Conservation (phyloP, 2,113 vertebrate genomes). For the Rynchops niger region DNA sequence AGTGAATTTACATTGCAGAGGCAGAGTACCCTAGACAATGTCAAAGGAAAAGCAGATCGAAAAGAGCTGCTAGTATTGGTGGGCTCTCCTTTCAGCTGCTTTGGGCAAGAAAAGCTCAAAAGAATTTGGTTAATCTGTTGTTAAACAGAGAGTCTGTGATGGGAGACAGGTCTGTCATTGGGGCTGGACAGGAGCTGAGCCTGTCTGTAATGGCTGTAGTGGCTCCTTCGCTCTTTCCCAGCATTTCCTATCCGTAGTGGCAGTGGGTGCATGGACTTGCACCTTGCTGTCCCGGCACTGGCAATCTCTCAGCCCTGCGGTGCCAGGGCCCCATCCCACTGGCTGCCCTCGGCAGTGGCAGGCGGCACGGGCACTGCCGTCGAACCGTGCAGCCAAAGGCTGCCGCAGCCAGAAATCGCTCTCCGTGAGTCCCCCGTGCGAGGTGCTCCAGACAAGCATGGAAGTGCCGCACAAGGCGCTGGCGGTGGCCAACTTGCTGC, state of each 20-base stretch:
- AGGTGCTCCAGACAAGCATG: background rate
- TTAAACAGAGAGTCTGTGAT: background rate
- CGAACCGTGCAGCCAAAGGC: background rate
- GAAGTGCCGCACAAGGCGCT: background rate
- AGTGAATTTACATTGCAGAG: background rate
- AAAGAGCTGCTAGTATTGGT: background rate
- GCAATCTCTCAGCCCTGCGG: background rate
- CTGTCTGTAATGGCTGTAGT: background rate
- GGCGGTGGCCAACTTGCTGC: background rate
- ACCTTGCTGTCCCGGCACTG: background rate
- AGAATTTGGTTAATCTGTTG: slow-evolving; percentile 46
- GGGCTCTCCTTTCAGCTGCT: slow-evolving; percentile 24
- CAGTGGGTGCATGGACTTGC: background rate
- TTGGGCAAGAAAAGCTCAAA: slow-evolving; percentile 44
- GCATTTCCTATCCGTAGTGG: background rate
- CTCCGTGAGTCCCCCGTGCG: accelerated
- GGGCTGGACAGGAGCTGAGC: background rate
- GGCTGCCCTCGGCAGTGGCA: background rate
- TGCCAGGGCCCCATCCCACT: background rate
- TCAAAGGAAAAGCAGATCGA: slow-evolving; percentile 12
- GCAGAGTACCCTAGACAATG: background rate
- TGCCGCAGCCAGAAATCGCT: background rate
- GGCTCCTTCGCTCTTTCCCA: background rate
- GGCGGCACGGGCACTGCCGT: accelerated
- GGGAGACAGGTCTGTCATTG: background rate